Conservation (phyloP, 2,888 invertebrate genomes). For the Spialia ferax region DNA sequence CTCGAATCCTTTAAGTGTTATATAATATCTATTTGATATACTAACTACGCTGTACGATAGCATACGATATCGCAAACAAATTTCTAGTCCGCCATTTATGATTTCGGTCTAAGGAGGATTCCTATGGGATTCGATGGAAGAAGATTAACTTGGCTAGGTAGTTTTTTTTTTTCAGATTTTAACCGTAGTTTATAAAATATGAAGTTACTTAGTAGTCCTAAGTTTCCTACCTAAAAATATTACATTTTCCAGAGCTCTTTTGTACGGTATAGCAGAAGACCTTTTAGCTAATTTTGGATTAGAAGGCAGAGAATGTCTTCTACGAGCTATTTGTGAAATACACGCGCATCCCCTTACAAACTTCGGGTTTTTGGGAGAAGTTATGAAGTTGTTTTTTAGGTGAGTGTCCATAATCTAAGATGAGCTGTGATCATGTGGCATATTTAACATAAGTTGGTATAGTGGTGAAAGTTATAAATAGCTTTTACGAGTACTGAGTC, state of each 20-base stretch:
- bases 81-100: neutral
- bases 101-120: neutral
- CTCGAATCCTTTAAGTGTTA: constrained; percentile 48
- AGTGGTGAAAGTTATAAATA: constrained; percentile 34
- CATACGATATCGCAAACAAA: neutral
- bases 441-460: constrained; percentile 20
- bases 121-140: no score
- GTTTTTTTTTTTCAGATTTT: no score
- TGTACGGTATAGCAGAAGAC: constrained; percentile 93
- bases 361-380: constrained; percentile 94
- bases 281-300: constrained; percentile 93
- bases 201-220: no score
- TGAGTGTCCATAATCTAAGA: constrained; percentile 73
- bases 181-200: no score
- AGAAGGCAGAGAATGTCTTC: constrained; percentile 93
- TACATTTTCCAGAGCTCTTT: constrained; percentile 86
- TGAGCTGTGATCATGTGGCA: constrained; percentile 18
- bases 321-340: constrained; percentile 95
- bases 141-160: no score
- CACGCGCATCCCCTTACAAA: constrained; percentile 92
- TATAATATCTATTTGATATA: constrained; percentile 35
- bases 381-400: constrained; percentile 94
- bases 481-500: constrained; percentile 18
- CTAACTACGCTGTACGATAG: no score
- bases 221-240: neutral